Evolutionary conservation across 2,888 invertebrate species (phyloP).

Genomic region (Dynastes grantii): DNA sequence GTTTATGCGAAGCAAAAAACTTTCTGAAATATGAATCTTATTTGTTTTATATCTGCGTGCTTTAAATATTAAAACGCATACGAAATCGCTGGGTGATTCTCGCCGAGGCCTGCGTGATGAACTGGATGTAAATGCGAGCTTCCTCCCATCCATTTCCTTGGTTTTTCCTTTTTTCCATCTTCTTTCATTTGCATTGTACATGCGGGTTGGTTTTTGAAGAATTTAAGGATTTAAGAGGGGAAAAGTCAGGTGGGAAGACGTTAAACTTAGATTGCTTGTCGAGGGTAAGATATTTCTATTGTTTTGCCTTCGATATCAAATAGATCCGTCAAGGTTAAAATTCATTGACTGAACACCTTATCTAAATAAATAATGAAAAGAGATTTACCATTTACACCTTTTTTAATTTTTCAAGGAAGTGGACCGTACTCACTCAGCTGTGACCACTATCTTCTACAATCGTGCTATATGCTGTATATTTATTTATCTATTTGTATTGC

Average conservation of each 20-base stretch:
- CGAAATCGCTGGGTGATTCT: constrained; percentile 35
- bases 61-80: constrained; percentile 40
- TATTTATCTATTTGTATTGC: too few species aligned
- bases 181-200: constrained; percentile 19
- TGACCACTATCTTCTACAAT: too few species aligned
- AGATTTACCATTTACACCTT: too few species aligned
- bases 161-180: too few species aligned
- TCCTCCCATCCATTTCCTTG: neutral
- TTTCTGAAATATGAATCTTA: constrained; percentile 45
- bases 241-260: too few species aligned
- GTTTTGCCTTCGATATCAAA: neutral
- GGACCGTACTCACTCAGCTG: too few species aligned
- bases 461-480: too few species aligned
- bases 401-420: too few species aligned
- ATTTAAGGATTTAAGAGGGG: constrained; percentile 1
- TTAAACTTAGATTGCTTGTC: neutral
- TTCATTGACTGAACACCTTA: too few species aligned
- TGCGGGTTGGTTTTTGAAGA: constrained; percentile 1
- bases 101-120: constrained; percentile 27
- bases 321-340: neutral
- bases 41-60: constrained; percentile 44
- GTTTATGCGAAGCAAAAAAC: constrained; percentile 37
- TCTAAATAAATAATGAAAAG: too few species aligned
- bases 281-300: too few species aligned
- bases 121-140: constrained; percentile 30